Conservation (phyloP, 2,888 invertebrate genomes). For the Sinohyriopsis cumingii region DNA sequence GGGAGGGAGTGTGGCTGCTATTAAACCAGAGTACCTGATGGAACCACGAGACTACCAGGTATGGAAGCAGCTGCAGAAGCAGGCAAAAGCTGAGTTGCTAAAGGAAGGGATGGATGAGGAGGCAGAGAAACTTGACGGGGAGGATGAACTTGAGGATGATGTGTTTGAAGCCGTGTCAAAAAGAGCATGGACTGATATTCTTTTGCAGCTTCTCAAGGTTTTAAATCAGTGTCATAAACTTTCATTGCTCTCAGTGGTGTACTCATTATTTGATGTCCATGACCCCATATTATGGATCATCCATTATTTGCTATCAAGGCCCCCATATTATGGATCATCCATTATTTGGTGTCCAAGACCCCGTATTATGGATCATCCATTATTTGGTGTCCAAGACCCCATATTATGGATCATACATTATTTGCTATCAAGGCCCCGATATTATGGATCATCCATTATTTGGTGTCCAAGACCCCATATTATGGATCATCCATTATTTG, state of each 20-base stretch:
- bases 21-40: constrained; percentile 71
- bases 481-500: too few relatives aligned
- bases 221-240: background rate
- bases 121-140: constrained; percentile 50
- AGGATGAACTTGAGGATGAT: constrained; percentile 64
- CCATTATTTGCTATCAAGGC: too few relatives aligned
- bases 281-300: too few relatives aligned
- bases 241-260: background rate
- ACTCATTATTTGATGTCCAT: too few relatives aligned
- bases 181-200: constrained; percentile 70
- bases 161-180: constrained; percentile 71
- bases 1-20: constrained; percentile 69
- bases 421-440: too few relatives aligned
- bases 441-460: too few relatives aligned
- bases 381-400: too few relatives aligned
- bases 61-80: constrained; percentile 67
- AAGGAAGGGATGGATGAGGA: constrained; percentile 47
- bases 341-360: too few relatives aligned
- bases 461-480: too few relatives aligned
- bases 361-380: too few relatives aligned
- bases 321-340: too few relatives aligned
- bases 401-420: too few relatives aligned
- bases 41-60: constrained; percentile 65
- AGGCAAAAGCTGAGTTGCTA: constrained; percentile 46
- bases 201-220: constrained; percentile 71